These are phyloP conservation scores for Netta rufina DNA, from an alignment of 2,797 vertebrate species.

Conservation along the genomic window DNA sequence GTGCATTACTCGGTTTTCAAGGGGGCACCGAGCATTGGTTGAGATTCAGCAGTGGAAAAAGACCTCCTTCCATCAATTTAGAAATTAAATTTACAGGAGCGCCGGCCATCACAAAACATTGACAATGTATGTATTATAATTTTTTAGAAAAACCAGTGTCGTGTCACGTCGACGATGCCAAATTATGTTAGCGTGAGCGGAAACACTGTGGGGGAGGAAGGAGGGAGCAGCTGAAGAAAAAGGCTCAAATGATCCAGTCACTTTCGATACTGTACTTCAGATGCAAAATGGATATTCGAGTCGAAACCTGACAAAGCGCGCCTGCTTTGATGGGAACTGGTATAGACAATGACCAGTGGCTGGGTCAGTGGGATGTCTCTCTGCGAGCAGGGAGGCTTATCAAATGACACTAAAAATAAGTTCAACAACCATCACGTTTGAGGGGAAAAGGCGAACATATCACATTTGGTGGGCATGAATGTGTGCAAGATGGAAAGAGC, in stretches of 20 bases:
- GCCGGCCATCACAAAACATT: slow-evolving; percentile 70
- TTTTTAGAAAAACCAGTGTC: slow-evolving; percentile 82
- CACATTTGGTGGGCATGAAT: slow-evolving; percentile 83
- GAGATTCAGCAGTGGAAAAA: slow-evolving; percentile 65
- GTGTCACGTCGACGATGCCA: slow-evolving; percentile 88
- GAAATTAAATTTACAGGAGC: slow-evolving; percentile 79
- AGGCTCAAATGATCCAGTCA: slow-evolving; percentile 99
- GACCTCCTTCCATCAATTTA: slow-evolving; percentile 84
- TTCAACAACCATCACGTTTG: slow-evolving; percentile 95
- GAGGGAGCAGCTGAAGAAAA: slow-evolving; percentile 92
- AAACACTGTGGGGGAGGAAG: slow-evolving; percentile 87
- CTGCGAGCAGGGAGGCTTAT: slow-evolving; percentile 91
- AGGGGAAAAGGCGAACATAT: slow-evolving; percentile 85
- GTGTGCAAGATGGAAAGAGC: slow-evolving; percentile 79
- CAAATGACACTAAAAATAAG: slow-evolving; percentile 99
- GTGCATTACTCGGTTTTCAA: slow-evolving; percentile 72
- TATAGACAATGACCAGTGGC: slow-evolving; percentile 99
- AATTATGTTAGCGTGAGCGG: slow-evolving; percentile 88
- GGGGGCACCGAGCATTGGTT: slow-evolving; percentile 68
- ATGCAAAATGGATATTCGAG: slow-evolving; percentile 96
- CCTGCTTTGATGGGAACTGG: slow-evolving; percentile 94
- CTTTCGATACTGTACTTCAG: slow-evolving; percentile 97
- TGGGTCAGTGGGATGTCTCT: slow-evolving; percentile 98
- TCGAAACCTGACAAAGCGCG: slow-evolving; percentile 98
- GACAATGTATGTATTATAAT: slow-evolving; percentile 80